phyloP scores from a whole-genome alignment of 2,888 invertebrate genomes.

The Athetis lepigone region DNA sequence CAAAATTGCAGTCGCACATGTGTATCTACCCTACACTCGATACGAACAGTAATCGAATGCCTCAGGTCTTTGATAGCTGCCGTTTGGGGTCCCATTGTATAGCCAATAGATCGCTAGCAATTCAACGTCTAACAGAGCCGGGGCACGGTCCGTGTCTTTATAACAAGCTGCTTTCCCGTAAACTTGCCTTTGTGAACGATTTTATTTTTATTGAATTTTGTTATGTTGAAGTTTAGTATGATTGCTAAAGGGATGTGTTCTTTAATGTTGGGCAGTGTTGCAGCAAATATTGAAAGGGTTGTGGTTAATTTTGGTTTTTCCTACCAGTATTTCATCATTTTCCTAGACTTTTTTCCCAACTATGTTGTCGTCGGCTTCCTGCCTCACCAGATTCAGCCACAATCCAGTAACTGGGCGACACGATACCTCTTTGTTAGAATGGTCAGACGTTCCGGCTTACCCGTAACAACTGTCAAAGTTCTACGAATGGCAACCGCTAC shows the following conservation, averaged over 20 bases:
- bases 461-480: no score
- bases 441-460: no score
- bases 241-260: background rate
- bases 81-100: conserved; percentile 57
- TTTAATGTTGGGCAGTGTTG: background rate
- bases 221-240: background rate
- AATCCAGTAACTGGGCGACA: no score
- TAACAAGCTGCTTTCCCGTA: conserved; percentile 13
- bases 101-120: conserved; percentile 54
- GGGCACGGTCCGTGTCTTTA: conserved; percentile 42
- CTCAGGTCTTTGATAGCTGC: conserved; percentile 56
- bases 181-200: background rate
- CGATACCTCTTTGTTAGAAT: no score
- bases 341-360: no score
- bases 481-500: no score
- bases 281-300: background rate
- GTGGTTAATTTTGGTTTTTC: background rate
- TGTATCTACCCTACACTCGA: conserved; percentile 27
- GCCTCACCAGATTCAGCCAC: no score
- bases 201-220: conserved; percentile 25
- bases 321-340: no score
- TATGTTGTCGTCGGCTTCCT: no score
- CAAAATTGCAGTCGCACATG: conserved; percentile 31
- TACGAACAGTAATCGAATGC: conserved; percentile 57
- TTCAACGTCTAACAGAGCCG: conserved; percentile 37